These are phyloP conservation scores for Chelon labrosus DNA, from an alignment of 2,797 vertebrate genomes.

Conservation along the genomic window DNA sequence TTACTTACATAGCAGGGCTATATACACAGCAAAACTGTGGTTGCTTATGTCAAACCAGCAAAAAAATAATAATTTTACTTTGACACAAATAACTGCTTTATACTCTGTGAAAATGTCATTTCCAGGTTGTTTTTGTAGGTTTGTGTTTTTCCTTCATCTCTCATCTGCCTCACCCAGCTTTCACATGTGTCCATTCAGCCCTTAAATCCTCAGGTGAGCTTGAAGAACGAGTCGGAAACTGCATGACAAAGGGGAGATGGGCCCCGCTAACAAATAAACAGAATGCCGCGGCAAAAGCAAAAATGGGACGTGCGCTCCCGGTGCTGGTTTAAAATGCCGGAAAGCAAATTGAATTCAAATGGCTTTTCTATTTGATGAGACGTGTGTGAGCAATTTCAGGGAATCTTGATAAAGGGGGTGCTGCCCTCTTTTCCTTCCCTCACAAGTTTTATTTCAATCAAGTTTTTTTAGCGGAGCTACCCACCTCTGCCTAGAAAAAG, in stretches of 20 bases:
- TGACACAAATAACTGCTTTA: slow-evolving; percentile 1
- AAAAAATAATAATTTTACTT: background rate
- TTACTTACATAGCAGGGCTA: background rate
- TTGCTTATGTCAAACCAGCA: too few relatives aligned
- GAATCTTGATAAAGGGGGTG: slow-evolving; percentile 31
- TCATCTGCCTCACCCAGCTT: slow-evolving; percentile 37
- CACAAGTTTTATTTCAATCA: slow-evolving; percentile 36
- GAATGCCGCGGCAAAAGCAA: slow-evolving; percentile 55
- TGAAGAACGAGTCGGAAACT: slow-evolving; percentile 56
- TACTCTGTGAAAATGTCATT: slow-evolving; percentile 23
- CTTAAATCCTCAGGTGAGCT: slow-evolving; percentile 54
- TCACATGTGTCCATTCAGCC: slow-evolving; percentile 10
- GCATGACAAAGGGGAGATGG: slow-evolving; percentile 47
- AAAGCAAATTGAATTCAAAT: slow-evolving; percentile 47
- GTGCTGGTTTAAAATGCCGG: slow-evolving; percentile 30
- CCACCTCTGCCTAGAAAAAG: slow-evolving; percentile 30
- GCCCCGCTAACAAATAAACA: slow-evolving; percentile 56
- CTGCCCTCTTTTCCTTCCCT: slow-evolving; percentile 40
- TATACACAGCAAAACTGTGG: too few relatives aligned
- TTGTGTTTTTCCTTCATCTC: slow-evolving; percentile 24
- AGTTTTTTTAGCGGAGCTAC: slow-evolving; percentile 17
- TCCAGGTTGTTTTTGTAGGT: slow-evolving; percentile 16
- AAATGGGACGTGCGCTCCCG: slow-evolving; percentile 13
- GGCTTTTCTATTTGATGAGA: slow-evolving; percentile 47
- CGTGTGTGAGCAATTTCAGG: slow-evolving; percentile 41